These are phyloP conservation scores for Chamaea fasciata DNA, from an alignment of 2,113 vertebrate genomes.

Conservation along the genomic window DNA sequence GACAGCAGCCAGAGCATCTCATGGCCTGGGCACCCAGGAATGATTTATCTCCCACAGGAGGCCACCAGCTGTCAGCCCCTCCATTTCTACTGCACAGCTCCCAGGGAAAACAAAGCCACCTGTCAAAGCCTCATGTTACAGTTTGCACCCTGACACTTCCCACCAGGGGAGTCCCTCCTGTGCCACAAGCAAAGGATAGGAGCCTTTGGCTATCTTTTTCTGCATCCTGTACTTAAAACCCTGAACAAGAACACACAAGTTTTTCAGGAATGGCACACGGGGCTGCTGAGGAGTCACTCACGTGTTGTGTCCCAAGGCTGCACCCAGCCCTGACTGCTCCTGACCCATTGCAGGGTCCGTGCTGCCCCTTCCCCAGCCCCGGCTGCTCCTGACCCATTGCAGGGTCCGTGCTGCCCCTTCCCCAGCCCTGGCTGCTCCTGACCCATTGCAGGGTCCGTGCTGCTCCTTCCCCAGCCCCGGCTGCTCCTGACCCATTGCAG, in stretches of 20 bases:
- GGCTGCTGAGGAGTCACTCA: background rate
- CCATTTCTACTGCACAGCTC: background rate
- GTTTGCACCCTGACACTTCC: no score
- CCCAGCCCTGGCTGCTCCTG: no score
- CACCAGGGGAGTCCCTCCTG: background rate
- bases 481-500: no score
- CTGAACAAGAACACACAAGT: background rate
- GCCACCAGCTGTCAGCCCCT: background rate
- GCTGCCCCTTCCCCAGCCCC: no score
- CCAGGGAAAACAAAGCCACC: background rate
- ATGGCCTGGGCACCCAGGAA: background rate
- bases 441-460: no score
- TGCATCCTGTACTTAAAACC: background rate
- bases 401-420: no score
- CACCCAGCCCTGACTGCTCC: background rate
- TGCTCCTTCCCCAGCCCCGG: no score
- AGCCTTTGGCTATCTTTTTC: slow-evolving; percentile 19
- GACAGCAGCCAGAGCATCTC: background rate
- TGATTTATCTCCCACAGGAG: background rate
- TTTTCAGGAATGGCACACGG: background rate
- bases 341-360: background rate
- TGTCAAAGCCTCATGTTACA: background rate
- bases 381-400: no score
- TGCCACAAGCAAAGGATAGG: background rate
- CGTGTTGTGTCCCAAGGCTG: accelerated